Base-by-base conservation (phyloP, 1,140 invertebrate genomes). In the Nasonia giraulti region DNA sequence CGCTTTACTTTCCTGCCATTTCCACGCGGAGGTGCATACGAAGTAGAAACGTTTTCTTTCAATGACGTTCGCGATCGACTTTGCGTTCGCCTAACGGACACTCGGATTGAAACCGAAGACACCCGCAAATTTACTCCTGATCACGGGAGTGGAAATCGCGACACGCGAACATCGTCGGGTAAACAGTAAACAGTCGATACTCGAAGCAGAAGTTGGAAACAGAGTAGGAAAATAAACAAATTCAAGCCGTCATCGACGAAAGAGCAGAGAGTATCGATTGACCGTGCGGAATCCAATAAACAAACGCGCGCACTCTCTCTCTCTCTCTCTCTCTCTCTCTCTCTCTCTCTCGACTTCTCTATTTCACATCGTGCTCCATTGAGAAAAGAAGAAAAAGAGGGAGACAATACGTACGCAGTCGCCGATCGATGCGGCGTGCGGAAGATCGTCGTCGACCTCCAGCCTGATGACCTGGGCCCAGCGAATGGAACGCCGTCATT, bases 391-490 rank as follows among this genome's bases (percentile, higher is more conserved):
- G 74, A 47, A 44, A 80, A 73, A 23, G 23, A 27, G 27, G 1
- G 27, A 27, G 55, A 62, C 69, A 66, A 31, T 76, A n/a, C 47
- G 74, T 17, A 3, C 17, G 55, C 33, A 62, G 6, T 77, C 47
- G 11, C 37, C 62, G 40, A 83, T 83, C 75, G 82, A 83, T 83
- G 77, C 4, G 27, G 20, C 27, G 14, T 11, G 76, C 82, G 33
- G 40, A 82, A 55, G 82, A 47, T 11, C 47, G 11, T 74, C 76
- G 55, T 78, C 82, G 62, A 66, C 44, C 31, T 75, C 50, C 81
- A 66, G 73, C 33, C 73, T 82, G 71, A 82, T 82, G 71, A 82
- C 81, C 81, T 76, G 71, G 69, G 14, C 69, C 27, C 55, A 8
- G 40, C 40, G 33, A 47, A 8, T 12, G 55, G 6, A 33, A 33